These are phyloP conservation scores for Aphidius ervi DNA, from an alignment of 1,140 invertebrate species.

Conservation along the genomic window DNA sequence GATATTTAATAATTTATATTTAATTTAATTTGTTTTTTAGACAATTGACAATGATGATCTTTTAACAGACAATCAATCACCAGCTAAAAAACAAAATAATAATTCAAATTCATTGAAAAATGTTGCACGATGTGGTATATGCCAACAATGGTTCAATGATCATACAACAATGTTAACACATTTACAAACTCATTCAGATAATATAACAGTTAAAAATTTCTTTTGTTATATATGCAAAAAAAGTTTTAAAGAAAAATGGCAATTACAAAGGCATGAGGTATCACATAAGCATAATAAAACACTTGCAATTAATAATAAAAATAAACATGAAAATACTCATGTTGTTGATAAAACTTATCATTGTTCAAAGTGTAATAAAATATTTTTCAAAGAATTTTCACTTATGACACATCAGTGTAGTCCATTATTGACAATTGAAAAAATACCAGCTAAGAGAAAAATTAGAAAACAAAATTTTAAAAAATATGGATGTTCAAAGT, in stretches of 20 bases:
- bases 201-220: conserved; percentile 31
- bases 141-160: conserved; percentile 37
- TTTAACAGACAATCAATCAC: conserved; percentile 24
- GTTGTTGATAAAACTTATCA: conserved; percentile 40
- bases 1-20: not conserved
- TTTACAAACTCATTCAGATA: conserved; percentile 39
- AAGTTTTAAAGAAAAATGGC: conserved; percentile 42
- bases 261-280: conserved; percentile 39
- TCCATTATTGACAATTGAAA: conserved; percentile 26
- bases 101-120: conserved; percentile 31
- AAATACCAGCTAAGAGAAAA: conserved; percentile 16
- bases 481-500: conserved; percentile 37
- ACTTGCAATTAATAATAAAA: conserved; percentile 34
- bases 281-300: conserved; percentile 36
- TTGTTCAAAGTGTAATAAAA: conserved; percentile 42
- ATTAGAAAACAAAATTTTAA: conserved; percentile 27
- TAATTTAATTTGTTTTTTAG: conserved; percentile 20
- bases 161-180: conserved; percentile 41
- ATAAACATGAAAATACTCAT: conserved; percentile 37
- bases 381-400: conserved; percentile 45
- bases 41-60: conserved; percentile 27
- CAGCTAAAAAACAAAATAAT: conserved; percentile 24
- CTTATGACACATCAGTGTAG: conserved; percentile 38
- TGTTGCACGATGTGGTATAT: conserved; percentile 39
- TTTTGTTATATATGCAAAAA: conserved; percentile 37